Evolutionary conservation across 2,888 invertebrate species (phyloP).

Genomic region (Cantharis rufa): DNA sequence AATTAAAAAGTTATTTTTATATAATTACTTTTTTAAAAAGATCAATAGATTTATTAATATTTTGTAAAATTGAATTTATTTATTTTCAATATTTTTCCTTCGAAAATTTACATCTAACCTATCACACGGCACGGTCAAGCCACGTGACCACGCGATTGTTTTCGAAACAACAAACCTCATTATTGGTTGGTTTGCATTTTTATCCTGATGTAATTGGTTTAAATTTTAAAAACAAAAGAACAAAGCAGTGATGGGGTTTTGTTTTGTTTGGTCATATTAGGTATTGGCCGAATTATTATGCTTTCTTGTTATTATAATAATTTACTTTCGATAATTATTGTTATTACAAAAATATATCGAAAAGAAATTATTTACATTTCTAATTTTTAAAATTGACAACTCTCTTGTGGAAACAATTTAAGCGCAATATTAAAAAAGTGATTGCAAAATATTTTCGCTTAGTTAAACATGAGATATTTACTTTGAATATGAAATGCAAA

Average conservation of each 20-base stretch:
- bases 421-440: background rate
- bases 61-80: background rate
- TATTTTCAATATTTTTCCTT: background rate
- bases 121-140: background rate
- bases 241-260: background rate
- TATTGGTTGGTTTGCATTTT: background rate
- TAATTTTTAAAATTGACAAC: background rate
- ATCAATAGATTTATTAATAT: background rate
- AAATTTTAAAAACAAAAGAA: background rate
- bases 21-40: background rate
- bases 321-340: background rate
- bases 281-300: background rate
- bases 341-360: background rate
- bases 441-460: conserved; percentile 9
- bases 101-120: background rate
- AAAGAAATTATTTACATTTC: background rate
- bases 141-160: background rate
- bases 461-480: conserved; percentile 4
- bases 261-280: background rate
- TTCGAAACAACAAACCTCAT: background rate
- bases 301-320: background rate
- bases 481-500: conserved; percentile 22
- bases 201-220: background rate
- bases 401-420: background rate
- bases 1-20: background rate